Evolutionary conservation across 2,113 vertebrate genomes (phyloP).

Genomic region (Petromus typicus): DNA sequence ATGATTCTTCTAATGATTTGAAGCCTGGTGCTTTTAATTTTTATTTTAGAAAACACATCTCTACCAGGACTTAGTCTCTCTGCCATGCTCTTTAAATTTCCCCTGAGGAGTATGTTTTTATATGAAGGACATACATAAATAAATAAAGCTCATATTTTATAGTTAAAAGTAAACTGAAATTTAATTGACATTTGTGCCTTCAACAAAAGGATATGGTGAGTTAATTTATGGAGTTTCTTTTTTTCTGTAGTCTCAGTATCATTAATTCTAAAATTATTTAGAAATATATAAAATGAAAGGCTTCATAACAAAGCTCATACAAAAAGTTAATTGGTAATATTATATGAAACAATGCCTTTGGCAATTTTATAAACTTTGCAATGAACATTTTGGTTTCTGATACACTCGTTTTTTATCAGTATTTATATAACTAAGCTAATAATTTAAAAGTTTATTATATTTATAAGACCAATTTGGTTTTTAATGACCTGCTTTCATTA

Average conservation of each 20-base stretch:
- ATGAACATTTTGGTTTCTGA: background rate
- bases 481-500: background rate
- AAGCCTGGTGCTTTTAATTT: constrained; percentile 48
- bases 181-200: constrained; percentile 78
- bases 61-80: constrained; percentile 32
- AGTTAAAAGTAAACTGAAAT: constrained; percentile 77
- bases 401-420: background rate
- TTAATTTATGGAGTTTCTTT: constrained; percentile 56
- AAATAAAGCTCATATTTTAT: constrained; percentile 63
- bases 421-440: background rate
- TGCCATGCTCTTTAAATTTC: constrained; percentile 43
- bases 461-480: background rate
- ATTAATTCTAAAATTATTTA: constrained; percentile 65
- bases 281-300: constrained; percentile 62
- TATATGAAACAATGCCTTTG: background rate
- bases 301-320: background rate
- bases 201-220: constrained; percentile 81
- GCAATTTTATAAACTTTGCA: background rate
- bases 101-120: constrained; percentile 56
- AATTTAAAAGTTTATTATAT: background rate
- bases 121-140: constrained; percentile 64
- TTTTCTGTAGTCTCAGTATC: constrained; percentile 25
- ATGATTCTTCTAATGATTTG: constrained; percentile 59
- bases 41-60: constrained; percentile 63
- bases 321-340: background rate